phyloP scores from a whole-genome alignment of 1,140 invertebrate species.

The Nomia melanderi region DNA sequence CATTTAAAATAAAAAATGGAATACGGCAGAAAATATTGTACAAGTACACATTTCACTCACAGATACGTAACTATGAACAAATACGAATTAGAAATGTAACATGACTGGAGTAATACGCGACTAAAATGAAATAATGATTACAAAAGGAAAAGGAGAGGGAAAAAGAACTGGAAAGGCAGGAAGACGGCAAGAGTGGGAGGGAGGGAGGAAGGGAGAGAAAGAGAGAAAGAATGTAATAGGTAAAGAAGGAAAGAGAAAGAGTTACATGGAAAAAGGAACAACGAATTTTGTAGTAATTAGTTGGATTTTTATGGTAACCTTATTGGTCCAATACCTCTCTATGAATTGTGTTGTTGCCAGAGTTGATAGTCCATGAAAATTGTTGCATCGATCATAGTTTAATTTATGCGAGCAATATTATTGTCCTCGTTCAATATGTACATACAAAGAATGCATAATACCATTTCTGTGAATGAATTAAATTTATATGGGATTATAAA shows the following conservation, averaged over 20 bases:
- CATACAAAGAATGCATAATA: background rate
- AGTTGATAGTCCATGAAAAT: background rate
- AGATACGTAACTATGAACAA: background rate
- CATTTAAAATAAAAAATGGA: background rate
- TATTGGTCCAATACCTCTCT: conserved; percentile 7
- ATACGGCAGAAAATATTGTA: background rate
- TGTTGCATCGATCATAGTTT: background rate
- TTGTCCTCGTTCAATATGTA: background rate
- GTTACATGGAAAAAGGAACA: conserved; percentile 29
- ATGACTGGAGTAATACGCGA: background rate
- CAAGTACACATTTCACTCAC: background rate
- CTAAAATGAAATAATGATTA: conserved; percentile 1
- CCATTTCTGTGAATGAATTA: background rate
- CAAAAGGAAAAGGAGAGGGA: conserved; percentile 7
- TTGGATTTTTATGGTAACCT: conserved; percentile 35
- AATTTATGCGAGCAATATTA: background rate
- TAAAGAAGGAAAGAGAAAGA: conserved; percentile 15
- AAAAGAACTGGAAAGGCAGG: background rate
- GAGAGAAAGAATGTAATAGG: background rate
- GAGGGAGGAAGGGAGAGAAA: conserved; percentile 6
- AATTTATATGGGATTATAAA: background rate
- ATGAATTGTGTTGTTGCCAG: background rate
- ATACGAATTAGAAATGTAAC: background rate
- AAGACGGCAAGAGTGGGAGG: too few species aligned
- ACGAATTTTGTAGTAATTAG: conserved; percentile 50